Percentiles rank a stretch among this genome's conserved stretches.
phyloP scores from a whole-genome alignment of 2,797 vertebrate species.

The Epinephelus awoara region DNA sequence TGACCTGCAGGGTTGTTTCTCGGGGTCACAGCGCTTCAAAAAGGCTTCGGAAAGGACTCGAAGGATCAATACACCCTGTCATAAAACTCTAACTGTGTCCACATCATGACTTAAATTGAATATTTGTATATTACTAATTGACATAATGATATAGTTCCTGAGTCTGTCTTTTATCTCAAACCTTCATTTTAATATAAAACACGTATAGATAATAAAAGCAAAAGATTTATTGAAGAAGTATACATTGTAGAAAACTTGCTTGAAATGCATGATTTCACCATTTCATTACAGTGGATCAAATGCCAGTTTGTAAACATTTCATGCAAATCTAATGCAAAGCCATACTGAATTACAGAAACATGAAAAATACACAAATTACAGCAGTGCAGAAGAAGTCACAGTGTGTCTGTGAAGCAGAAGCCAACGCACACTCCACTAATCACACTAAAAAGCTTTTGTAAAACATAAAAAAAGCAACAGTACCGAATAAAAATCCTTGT shows the following conservation, averaged over 20 bases:
- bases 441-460: constrained; percentile 22
- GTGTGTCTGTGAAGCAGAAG: constrained; percentile 27
- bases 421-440: constrained; percentile 24
- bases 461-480: constrained; percentile 32
- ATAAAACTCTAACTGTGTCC: constrained; percentile 10
- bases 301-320: constrained; percentile 46
- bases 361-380: constrained; percentile 35
- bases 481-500: constrained; percentile 20
- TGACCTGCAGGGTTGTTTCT: constrained; percentile 38
- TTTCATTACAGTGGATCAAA: constrained; percentile 33
- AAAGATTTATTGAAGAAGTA: not conserved
- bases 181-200: constrained; percentile 12
- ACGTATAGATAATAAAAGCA: not conserved
- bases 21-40: constrained; percentile 41
- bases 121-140: not conserved
- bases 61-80: constrained; percentile 23
- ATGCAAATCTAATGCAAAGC: constrained; percentile 61
- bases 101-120: not conserved
- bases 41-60: constrained; percentile 36
- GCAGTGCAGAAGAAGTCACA: constrained; percentile 4
- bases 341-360: constrained; percentile 34
- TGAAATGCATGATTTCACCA: constrained; percentile 16
- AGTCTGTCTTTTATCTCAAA: not conserved
- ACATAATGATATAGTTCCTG: too few species aligned
- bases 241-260: not conserved